A percentile compares a stretch with the other conserved stretches of the same genome.
These are phyloP conservation scores for Sebastes oblongus DNA, from an alignment of 2,797 vertebrate genomes.

Conservation along the genomic window DNA sequence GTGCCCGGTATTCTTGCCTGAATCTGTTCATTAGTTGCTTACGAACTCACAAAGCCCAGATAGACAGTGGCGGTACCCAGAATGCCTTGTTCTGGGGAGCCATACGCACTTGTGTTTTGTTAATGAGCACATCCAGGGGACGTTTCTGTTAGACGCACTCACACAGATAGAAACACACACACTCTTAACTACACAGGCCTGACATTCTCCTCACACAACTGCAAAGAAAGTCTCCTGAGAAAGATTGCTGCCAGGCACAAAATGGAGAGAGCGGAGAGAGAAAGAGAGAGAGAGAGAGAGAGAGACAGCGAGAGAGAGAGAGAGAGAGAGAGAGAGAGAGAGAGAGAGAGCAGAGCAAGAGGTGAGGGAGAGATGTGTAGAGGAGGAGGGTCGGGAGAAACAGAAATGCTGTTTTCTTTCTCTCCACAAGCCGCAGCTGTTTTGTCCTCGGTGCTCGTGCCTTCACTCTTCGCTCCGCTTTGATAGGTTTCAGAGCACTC, in stretches of 20 bases:
- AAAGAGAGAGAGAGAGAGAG: background rate
- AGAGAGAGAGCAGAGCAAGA: conserved; percentile 42
- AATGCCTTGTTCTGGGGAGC: conserved; percentile 69
- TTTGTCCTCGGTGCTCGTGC: conserved; percentile 46
- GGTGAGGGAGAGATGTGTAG: conserved; percentile 49
- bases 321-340: too few species aligned
- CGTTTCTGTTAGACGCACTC: conserved; percentile 24
- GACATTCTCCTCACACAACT: conserved; percentile 76
- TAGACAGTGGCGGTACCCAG: conserved; percentile 63
- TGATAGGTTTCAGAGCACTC: conserved; percentile 68
- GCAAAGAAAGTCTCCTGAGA: conserved; percentile 73
- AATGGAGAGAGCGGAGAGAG: conserved; percentile 49
- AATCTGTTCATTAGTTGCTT: conserved; percentile 66
- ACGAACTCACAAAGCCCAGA: conserved; percentile 49
- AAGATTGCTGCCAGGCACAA: conserved; percentile 76
- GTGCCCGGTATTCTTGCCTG: conserved; percentile 45
- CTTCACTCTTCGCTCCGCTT: conserved; percentile 48
- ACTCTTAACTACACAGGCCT: conserved; percentile 55
- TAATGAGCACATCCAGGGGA: conserved; percentile 77
- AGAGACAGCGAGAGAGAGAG: background rate
- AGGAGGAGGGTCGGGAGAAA: conserved; percentile 4
- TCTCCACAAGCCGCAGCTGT: conserved; percentile 38
- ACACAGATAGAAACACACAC: conserved; percentile 22
- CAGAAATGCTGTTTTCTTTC: conserved; percentile 35
- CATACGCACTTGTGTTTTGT: conserved; percentile 66